Evolutionary conservation across 2,888 invertebrate species (phyloP), one percentile per base, ranked within the genome.

Genomic region (Byasa hedistus): DNA sequence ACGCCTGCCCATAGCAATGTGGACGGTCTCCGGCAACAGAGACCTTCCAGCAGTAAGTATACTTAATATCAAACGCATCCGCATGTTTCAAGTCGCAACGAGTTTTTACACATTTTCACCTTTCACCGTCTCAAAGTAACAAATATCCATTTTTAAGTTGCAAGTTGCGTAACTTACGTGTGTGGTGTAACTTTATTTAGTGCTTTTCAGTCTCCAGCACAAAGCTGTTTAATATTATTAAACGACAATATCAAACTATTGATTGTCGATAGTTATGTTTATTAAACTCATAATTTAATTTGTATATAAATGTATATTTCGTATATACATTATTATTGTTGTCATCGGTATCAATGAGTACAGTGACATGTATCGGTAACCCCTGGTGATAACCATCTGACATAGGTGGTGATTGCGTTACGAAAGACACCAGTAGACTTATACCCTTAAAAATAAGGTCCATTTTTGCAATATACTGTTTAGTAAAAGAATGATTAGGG

Each of bases 71-170:
- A n/a, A n/a, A n/a, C n/a, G 10, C 44, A 48, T 36, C 58, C 54
- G 65, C 56, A 55, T 22, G 54, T 61, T 61, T 44, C 32, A 51
- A 44, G 52, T 27, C 8, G 24, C 21, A 60, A 48, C 61, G 24
- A 36, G 61, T 57, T 65, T 64, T 32, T 59, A 39, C 36, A 32
- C 57, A 36, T 61, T 61, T 57, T 65, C 56, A 65, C 65, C 61
- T 65, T 65, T 61, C 57, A 52, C 65, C 52, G 52, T n/a, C 24
- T 59, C n/a, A 56, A 61, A 52, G 57, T 57, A 32, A 57, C 52
- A 52, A 51, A 56, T 56, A 65, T 57, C 23, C n/a, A 23, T 58
- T 56, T 61, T 60, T 55, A 55, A 39, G 55, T 36, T 48, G 56
- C 36, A 36, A 48, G 17, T 61, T 60, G 51, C 60, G 27, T 58